Evolutionary conservation across 64 coral and sea anemone genomes (phyloP), one percentile per base, ranked within the genome.

Genomic region (Catalaphyllia jardinei): DNA sequence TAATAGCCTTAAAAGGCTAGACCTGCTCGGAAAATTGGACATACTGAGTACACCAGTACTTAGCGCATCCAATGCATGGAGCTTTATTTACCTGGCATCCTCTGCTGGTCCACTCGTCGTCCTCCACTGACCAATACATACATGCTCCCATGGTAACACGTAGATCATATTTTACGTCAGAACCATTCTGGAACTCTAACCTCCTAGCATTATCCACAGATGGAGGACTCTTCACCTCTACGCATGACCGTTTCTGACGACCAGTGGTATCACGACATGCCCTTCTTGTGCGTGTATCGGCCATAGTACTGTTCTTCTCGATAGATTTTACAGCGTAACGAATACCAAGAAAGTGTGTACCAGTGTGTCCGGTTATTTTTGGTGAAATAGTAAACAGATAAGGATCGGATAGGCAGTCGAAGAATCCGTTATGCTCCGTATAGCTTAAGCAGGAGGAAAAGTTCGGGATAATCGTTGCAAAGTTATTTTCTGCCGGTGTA

Each of bases 91-190:
- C 95, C 95, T 96, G 93, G 24, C 95, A 96, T n/a, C 95, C 95
- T 60, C 71, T 62, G 2, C 86, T 79, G 25, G 83, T 90, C 95
- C 95, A 96, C 51, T 78, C 89, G 7, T 88, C 75, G 8, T 91
- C 73, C 27, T 91, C 61, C 28, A 78, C 88, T 57, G 95, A 96
- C 91, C 95, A 96, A 65, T 96, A 96, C 91, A 96, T 87, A n/a
- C 95, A 96, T 8, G 82, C 17, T 24, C 88, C 67, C 82, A 93
- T 50, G 2, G 91, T 87, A 22, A 96, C 87, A 8, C 33, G 82
- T 69, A 96, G 54, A 28, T 76, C 81, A 64, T 96, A 96, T 39
- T 88, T 87, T 15, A 93, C 86, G 31, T 96, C 95, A 14, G 95
- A 88, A 35, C 76, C 90, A 24, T 82, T 74, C 24, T 93, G 89